These are phyloP conservation scores for Alloplasta piceator DNA, from an alignment of 2,888 invertebrate genomes.

Conservation along the genomic window DNA sequence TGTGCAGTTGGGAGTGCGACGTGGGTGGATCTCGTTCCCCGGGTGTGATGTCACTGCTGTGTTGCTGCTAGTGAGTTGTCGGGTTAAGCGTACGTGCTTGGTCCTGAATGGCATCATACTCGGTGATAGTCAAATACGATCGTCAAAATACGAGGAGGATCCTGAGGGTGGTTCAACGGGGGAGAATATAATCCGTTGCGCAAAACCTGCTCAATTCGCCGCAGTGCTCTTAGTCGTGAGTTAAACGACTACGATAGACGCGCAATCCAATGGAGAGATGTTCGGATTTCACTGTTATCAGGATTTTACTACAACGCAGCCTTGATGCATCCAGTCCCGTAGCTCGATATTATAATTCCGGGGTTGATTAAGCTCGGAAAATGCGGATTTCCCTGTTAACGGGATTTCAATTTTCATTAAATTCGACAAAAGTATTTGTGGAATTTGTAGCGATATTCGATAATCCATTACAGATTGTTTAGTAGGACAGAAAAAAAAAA, in stretches of 20 bases:
- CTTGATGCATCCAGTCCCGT: neutral
- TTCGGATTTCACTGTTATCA: slow-evolving; percentile 43
- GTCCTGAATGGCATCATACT: slow-evolving; percentile 50
- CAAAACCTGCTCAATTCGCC: slow-evolving; percentile 52
- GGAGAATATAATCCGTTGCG: slow-evolving; percentile 53
- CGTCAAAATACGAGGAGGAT: slow-evolving; percentile 55
- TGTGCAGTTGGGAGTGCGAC: slow-evolving; percentile 15
- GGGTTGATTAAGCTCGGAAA: slow-evolving; percentile 4
- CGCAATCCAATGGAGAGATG: slow-evolving; percentile 11
- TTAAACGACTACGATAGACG: slow-evolving; percentile 46
- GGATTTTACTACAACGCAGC: slow-evolving; percentile 37
- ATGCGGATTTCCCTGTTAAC: slow-evolving; percentile 2
- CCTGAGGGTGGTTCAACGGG: slow-evolving; percentile 5
- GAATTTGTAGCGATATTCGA: neutral
- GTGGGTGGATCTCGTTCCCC: slow-evolving; percentile 20
- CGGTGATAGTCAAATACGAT: slow-evolving; percentile 58
- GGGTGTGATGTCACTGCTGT: slow-evolving; percentile 35
- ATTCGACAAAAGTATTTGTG: neutral
- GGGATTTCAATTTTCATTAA: neutral
- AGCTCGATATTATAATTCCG: slow-evolving; percentile 6
- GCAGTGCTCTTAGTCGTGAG: slow-evolving; percentile 53
- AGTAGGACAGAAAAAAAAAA: no score
- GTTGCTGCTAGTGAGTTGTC: slow-evolving; percentile 37
- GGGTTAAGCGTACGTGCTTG: slow-evolving; percentile 46
- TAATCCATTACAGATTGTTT: neutral